These are phyloP conservation scores for Epistrophe eligans DNA, from an alignment of 2,888 invertebrate genomes.

Conservation along the genomic window DNA sequence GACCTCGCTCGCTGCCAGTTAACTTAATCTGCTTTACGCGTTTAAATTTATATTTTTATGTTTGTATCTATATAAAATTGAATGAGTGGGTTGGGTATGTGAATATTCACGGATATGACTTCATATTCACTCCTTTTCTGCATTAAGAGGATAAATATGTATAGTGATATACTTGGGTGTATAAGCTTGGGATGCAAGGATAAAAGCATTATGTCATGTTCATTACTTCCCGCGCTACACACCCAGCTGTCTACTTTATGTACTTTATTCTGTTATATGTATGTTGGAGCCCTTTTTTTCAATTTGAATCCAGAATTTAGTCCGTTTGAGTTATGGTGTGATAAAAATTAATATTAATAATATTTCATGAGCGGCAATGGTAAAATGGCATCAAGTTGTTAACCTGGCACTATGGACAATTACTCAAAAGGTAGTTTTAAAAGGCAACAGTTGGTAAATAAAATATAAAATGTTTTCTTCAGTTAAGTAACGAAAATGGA, in stretches of 20 bases:
- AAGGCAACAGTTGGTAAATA: constrained; percentile 22
- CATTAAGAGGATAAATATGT: constrained; percentile 23
- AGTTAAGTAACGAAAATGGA: neutral
- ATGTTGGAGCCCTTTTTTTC: constrained; percentile 11
- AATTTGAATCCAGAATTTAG: constrained; percentile 24
- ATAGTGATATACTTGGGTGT: neutral
- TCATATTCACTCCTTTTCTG: constrained; percentile 49
- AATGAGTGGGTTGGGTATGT: neutral
- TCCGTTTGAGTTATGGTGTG: constrained; percentile 63
- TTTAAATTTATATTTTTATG: constrained; percentile 15
- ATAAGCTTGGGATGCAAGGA: constrained; percentile 43
- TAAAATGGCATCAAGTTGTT: constrained; percentile 36
- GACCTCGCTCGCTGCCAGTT: constrained; percentile 55
- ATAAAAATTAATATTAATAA: constrained; percentile 74
- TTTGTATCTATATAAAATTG: neutral
- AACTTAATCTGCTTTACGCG: constrained; percentile 50
- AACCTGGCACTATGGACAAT: constrained; percentile 33
- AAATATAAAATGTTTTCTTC: neutral
- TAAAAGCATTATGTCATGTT: constrained; percentile 69
- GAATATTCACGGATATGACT: constrained; percentile 50
- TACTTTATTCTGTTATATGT: neutral
- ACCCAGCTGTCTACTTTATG: neutral
- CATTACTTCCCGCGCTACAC: constrained; percentile 51
- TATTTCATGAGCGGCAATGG: constrained; percentile 51
- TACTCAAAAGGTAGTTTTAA: constrained; percentile 32